Evolutionary conservation across 2,888 invertebrate species (phyloP).

Genomic region (Eucera pruinosa): DNA sequence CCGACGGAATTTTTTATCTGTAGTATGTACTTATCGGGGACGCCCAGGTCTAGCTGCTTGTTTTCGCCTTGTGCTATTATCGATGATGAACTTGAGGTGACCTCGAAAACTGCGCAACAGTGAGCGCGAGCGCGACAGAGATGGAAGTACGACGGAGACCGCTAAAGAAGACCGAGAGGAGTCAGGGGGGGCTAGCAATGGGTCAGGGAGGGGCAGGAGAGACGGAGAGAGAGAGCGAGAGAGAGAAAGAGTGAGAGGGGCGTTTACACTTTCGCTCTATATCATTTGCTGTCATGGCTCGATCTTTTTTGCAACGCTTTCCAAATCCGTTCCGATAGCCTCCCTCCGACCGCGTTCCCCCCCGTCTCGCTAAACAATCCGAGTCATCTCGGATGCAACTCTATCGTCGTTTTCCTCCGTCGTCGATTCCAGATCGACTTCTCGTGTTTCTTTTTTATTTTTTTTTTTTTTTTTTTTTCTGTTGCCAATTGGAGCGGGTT

Average conservation of each 20-base stretch:
- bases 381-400: background rate
- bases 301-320: conserved; percentile 52
- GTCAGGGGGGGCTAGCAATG: conserved; percentile 5
- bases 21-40: conserved; percentile 77
- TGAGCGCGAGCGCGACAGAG: conserved; percentile 49
- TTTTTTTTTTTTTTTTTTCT: too few species aligned
- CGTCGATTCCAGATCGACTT: background rate
- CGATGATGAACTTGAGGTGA: conserved; percentile 83
- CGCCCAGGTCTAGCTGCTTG: conserved; percentile 82
- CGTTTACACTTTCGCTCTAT: conserved; percentile 67
- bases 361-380: too few species aligned
- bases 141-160: conserved; percentile 29
- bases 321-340: conserved; percentile 42
- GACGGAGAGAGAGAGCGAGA: conserved; percentile 23
- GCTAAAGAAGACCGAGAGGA: conserved; percentile 45
- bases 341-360: background rate
- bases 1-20: conserved; percentile 75
- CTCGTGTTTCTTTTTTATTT: too few species aligned
- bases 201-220: conserved; percentile 20
- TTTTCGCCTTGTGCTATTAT: conserved; percentile 82
- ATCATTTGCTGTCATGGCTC: conserved; percentile 47
- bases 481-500: conserved; percentile 20
- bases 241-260: conserved; percentile 30
- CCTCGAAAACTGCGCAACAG: conserved; percentile 81
- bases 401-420: conserved; percentile 6